Evolutionary conservation across 35 echinoderm and acorn worm species (phyloP).

Genomic region (Chiridota heheva): DNA sequence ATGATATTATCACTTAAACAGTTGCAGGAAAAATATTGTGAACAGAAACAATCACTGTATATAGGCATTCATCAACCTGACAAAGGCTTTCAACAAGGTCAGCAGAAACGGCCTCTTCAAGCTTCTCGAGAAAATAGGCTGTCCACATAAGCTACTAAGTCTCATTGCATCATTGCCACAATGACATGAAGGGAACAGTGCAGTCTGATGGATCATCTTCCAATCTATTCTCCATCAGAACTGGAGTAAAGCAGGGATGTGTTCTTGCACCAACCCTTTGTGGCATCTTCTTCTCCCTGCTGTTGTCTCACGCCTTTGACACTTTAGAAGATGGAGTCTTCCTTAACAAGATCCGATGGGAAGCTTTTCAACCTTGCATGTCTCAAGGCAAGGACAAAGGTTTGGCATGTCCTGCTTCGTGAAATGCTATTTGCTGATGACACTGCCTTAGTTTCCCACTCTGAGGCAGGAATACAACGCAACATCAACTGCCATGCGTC

Average conservation of each 20-base stretch:
- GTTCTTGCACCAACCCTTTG: slow-evolving; percentile 63
- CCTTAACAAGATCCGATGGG: slow-evolving; percentile 29
- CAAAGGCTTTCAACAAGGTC: slow-evolving; percentile 64
- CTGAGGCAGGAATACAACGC: neutral
- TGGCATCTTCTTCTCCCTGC: slow-evolving; percentile 52
- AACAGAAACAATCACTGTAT: slow-evolving; percentile 33
- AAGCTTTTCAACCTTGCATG: slow-evolving; percentile 5
- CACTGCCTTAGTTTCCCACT: neutral
- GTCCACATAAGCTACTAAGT: neutral
- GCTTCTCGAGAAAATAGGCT: neutral
- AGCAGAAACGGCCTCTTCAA: slow-evolving; percentile 44
- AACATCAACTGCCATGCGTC: neutral
- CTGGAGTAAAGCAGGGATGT: slow-evolving; percentile 71
- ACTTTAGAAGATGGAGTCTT: slow-evolving; percentile 4
- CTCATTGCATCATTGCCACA: slow-evolving; percentile 10
- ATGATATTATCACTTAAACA: slow-evolving; percentile 40
- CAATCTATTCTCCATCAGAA: slow-evolving; percentile 14
- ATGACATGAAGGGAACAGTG: neutral
- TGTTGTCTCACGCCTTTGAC: slow-evolving; percentile 33
- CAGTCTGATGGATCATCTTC: slow-evolving; percentile 25
- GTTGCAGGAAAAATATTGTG: slow-evolving; percentile 52
- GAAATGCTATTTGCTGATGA: slow-evolving; percentile 45
- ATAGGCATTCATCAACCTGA: slow-evolving; percentile 65
- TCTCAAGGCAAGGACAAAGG: slow-evolving; percentile 32
- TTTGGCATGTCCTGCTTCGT: neutral